A percentile compares a stretch with the other conserved stretches of the same genome.
Conservation (phyloP, 2,113 vertebrate species). For the Copsychus sechellarum region DNA sequence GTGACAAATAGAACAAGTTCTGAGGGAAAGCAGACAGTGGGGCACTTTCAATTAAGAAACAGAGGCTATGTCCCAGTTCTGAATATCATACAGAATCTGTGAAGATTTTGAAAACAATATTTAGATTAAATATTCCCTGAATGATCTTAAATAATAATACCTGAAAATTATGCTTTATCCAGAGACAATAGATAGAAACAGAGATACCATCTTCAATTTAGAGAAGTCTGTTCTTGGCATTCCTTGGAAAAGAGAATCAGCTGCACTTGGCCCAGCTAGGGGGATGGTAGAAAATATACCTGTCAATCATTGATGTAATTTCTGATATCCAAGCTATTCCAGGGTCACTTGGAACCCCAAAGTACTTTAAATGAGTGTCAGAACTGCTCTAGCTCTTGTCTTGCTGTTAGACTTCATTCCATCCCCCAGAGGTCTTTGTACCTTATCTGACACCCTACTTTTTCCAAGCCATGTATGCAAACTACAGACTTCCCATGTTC, state of each 20-base stretch:
- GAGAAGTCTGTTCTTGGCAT: background rate
- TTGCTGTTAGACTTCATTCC: background rate
- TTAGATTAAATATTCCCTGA: background rate
- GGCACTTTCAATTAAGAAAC: background rate
- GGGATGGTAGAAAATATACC: background rate
- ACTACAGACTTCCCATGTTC: background rate
- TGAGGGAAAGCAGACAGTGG: background rate
- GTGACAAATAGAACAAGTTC: background rate
- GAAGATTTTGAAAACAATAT: background rate
- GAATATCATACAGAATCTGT: background rate
- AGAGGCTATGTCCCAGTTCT: background rate
- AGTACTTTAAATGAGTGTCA: background rate
- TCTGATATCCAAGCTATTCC: background rate
- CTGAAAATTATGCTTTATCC: background rate
- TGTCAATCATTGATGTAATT: background rate
- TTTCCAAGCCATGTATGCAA: background rate
- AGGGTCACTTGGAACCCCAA: background rate
- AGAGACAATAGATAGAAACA: background rate
- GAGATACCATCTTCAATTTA: background rate
- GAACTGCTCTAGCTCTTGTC: background rate
- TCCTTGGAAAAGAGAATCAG: background rate
- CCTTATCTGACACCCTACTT: background rate
- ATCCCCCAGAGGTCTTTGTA: background rate
- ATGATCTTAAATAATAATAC: background rate
- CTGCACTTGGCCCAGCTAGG: background rate